Conservation (phyloP, 1,140 invertebrate species). For the Tetraneura akinire region DNA sequence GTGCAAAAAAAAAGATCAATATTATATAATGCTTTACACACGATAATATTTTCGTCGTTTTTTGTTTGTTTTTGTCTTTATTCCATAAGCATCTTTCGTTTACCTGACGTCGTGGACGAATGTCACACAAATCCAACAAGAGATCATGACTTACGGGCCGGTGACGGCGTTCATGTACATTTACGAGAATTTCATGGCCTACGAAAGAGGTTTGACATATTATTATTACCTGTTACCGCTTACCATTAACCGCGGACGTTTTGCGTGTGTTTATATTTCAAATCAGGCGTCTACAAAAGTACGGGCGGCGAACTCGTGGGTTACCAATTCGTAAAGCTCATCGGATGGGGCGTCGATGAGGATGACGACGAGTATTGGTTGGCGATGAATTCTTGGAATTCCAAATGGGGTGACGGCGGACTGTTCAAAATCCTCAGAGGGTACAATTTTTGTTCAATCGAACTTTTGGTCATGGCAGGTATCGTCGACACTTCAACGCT, state of each 20-base stretch:
- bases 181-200: conserved; percentile 81
- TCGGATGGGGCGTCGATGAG: conserved; percentile 70
- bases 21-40: too few species aligned
- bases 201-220: conserved; percentile 64
- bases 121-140: conserved; percentile 57
- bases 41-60: too few species aligned
- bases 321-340: conserved; percentile 85
- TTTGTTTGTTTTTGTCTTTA: not conserved
- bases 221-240: too few species aligned
- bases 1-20: too few species aligned
- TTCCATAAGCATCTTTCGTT: not conserved
- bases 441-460: conserved; percentile 66
- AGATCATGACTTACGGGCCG: conserved; percentile 84
- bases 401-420: conserved; percentile 83
- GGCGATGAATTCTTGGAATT: conserved; percentile 90
- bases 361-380: conserved; percentile 72
- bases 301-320: conserved; percentile 72
- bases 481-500: too few species aligned
- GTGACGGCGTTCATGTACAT: conserved; percentile 87
- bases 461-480: conserved; percentile 78
- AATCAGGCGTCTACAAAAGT: conserved; percentile 82
- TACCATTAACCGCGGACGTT: not conserved
- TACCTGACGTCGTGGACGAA: conserved; percentile 47
- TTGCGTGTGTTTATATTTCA: not conserved
- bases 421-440: conserved; percentile 88